Evolutionary conservation across 2,888 invertebrate genomes (phyloP).

Genomic region (Euplagia quadripunctaria): DNA sequence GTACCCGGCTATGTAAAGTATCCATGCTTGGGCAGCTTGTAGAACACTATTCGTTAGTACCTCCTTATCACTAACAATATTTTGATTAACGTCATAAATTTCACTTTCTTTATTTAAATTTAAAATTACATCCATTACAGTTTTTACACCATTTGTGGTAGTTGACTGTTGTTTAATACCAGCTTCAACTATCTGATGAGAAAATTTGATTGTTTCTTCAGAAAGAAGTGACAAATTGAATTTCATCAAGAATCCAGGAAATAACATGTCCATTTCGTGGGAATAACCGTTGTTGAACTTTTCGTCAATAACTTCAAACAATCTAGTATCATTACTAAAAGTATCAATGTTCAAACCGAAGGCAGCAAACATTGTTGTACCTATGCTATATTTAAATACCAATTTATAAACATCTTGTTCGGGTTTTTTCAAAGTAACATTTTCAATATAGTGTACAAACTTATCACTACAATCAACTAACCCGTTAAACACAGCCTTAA

Average conservation of each 20-base stretch:
- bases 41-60: slow-evolving; percentile 51
- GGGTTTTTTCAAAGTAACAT: slow-evolving; percentile 25
- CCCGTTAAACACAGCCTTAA: slow-evolving; percentile 57
- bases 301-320: slow-evolving; percentile 47
- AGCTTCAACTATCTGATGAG: slow-evolving; percentile 48
- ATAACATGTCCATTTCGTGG: slow-evolving; percentile 56
- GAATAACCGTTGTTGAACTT: slow-evolving; percentile 44
- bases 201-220: slow-evolving; percentile 43
- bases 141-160: slow-evolving; percentile 27
- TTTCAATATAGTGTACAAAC: slow-evolving; percentile 57
- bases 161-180: slow-evolving; percentile 32
- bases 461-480: slow-evolving; percentile 55
- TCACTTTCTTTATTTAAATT: slow-evolving; percentile 39
- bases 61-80: background rate
- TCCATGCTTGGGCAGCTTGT: slow-evolving; percentile 72
- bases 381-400: slow-evolving; percentile 53
- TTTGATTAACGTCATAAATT: slow-evolving; percentile 18
- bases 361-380: slow-evolving; percentile 48
- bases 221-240: slow-evolving; percentile 51
- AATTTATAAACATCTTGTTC: slow-evolving; percentile 50
- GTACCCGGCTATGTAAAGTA: slow-evolving; percentile 78
- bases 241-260: slow-evolving; percentile 51
- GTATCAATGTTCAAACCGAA: slow-evolving; percentile 55
- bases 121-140: slow-evolving; percentile 55
- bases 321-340: slow-evolving; percentile 40